Base-by-base conservation (phyloP, 1,140 invertebrate genomes). In the Harlomillsia oculata region DNA sequence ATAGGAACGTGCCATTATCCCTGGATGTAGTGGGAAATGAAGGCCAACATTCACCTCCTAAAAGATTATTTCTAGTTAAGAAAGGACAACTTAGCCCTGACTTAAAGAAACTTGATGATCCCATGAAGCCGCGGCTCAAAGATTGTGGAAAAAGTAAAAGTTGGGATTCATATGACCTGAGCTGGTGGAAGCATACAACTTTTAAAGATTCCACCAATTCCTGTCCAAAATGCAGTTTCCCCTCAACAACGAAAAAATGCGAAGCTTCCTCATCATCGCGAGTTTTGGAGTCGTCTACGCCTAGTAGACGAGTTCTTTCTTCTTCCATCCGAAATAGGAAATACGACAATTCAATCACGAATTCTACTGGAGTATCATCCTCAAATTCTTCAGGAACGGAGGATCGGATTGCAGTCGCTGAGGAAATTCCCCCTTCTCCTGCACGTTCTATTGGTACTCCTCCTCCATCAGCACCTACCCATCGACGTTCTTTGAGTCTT, bases 61-160 rank as follows among this genome's bases (percentile, higher is more conserved):
- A 86, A 44, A 74, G 85, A 11, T 71, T 88, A 1, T 78, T 87
- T 6, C 69, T 87, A 26, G 83, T 87, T 1, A 83, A 83, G 30
- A 52, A 53, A 25, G 45, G 78, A 79, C 61, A 75, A 73, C 23
- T 14, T 18, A 30, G 28, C 21, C 37, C 41, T 11, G 25, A 26
- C n/a, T 25, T 29, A 5, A 30, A 41, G 54, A 0, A 76, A 75
- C 51, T 34, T 44, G 25, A 44, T 21, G 39, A 54, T 44, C n/a
- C 21, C 43, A 77, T 74, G 34, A 75, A 76, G 72, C 73, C 73
- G 53, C 73, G 69, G 59, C 69, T 89, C 6, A 81, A 80, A 50
- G 82, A 82, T 54, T 85, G 82, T 62, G 86, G 86, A 0, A 89
- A 89, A 68, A 88, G 85, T 0, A 82, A 81, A 60, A 87, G 85